Percentiles rank a stretch among this genome's conserved stretches.
phyloP scores from a whole-genome alignment of 2,113 vertebrate species.

The Otus sunia region DNA sequence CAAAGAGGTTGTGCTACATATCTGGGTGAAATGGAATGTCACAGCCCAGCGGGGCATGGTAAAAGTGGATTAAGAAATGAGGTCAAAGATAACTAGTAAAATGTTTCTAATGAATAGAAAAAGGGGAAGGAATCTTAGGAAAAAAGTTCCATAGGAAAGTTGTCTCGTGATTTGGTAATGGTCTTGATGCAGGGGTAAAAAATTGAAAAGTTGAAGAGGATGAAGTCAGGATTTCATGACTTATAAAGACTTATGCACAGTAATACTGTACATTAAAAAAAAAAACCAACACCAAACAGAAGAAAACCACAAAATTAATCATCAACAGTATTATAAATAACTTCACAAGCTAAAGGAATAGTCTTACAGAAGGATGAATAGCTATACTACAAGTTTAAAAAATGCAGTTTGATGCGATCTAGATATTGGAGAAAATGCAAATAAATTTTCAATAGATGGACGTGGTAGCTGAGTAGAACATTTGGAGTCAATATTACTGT shows the following conservation, averaged over 20 bases:
- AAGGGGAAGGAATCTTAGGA: not conserved
- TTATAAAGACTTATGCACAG: not conserved
- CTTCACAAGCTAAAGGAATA: not conserved
- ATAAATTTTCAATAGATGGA: not conserved
- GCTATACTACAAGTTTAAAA: not conserved
- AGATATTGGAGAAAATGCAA: not conserved
- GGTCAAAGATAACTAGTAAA: not conserved
- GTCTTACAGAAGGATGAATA: not conserved
- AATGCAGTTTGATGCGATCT: not conserved
- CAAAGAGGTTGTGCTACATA: not conserved
- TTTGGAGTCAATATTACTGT: not conserved
- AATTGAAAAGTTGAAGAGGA: not conserved
- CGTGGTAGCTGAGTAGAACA: not conserved
- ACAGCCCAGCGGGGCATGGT: not conserved
- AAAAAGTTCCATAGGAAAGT: not conserved
- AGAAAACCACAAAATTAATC: not conserved
- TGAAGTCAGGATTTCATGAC: not conserved
- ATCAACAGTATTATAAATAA: not conserved
- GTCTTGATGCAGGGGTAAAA: not conserved
- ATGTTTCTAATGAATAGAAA: not conserved
- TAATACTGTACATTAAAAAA: not conserved
- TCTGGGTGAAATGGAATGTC: not conserved
- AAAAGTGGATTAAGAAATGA: not conserved
- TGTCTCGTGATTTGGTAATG: not conserved
- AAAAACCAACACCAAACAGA: not conserved